phyloP scores from a whole-genome alignment of 2,113 vertebrate genomes.

The Heterocephalus glaber region DNA sequence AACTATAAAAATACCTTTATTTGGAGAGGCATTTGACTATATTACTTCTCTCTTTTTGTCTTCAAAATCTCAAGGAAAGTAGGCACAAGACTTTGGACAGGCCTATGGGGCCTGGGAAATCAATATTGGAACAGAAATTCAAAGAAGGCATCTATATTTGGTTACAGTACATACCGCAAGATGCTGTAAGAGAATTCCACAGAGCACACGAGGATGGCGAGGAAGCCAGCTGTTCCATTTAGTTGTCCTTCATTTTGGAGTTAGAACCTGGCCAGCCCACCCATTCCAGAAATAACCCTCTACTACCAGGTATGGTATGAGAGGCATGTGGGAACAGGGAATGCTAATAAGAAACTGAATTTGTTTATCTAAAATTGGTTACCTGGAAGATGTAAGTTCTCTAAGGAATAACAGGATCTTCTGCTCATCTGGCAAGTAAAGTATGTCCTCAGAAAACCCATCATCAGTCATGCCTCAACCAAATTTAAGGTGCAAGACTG shows the following conservation, averaged over 20 bases:
- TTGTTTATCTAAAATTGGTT: not conserved
- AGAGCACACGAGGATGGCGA: not conserved
- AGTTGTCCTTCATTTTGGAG: not conserved
- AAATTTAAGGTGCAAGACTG: not conserved
- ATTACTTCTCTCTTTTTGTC: not conserved
- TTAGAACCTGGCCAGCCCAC: not conserved
- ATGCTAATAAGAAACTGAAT: not conserved
- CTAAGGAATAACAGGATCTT: not conserved
- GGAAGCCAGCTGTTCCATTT: not conserved
- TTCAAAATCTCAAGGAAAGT: not conserved
- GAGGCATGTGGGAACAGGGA: not conserved
- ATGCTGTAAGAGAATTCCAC: not conserved
- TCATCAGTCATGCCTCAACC: not conserved
- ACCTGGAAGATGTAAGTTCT: not conserved
- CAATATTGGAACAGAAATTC: not conserved
- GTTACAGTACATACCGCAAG: not conserved
- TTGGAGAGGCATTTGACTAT: not conserved
- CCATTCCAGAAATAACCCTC: not conserved
- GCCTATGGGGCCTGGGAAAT: not conserved
- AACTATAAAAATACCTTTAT: constrained; percentile 12
- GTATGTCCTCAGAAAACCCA: not conserved
- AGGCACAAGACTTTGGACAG: not conserved
- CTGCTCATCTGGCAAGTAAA: not conserved
- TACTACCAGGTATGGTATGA: not conserved
- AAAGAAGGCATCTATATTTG: not conserved